phyloP scores from a whole-genome alignment of 1,140 invertebrate genomes.

The Bombus sylvicola region DNA sequence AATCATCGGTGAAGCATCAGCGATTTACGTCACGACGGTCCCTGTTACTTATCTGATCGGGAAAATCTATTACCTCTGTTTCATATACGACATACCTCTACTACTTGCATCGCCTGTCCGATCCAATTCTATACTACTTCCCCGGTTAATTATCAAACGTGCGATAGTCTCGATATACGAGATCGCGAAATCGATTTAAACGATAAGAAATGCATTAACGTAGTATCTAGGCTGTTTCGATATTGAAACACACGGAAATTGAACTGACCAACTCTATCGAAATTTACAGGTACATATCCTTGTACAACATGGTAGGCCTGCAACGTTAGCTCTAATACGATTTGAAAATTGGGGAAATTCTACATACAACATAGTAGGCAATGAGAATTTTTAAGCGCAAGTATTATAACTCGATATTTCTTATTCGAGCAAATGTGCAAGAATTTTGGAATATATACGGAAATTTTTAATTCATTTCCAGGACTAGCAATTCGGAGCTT shows the following conservation, averaged over 20 bases:
- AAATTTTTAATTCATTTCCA: too few species aligned
- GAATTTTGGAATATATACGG: too few species aligned
- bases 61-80: slow-evolving; percentile 20
- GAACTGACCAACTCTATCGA: background rate
- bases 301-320: too few species aligned
- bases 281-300: too few species aligned
- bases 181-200: background rate
- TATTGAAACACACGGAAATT: background rate
- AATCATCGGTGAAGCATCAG: slow-evolving; percentile 31
- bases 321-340: too few species aligned
- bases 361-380: too few species aligned
- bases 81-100: background rate
- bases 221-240: background rate
- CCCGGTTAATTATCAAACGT: background rate
- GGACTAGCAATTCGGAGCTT: too few species aligned
- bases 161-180: background rate
- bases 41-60: slow-evolving; percentile 8
- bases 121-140: slow-evolving; percentile 10
- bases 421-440: too few species aligned
- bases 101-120: background rate
- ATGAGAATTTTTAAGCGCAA: too few species aligned
- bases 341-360: too few species aligned
- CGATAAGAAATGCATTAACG: background rate
- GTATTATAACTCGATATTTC: too few species aligned
- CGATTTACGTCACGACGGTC: slow-evolving; percentile 21